Evolutionary conservation across 2,888 invertebrate genomes (phyloP), one percentile per base, ranked within the genome.

Genomic region (Protodeltote pygarga): DNA sequence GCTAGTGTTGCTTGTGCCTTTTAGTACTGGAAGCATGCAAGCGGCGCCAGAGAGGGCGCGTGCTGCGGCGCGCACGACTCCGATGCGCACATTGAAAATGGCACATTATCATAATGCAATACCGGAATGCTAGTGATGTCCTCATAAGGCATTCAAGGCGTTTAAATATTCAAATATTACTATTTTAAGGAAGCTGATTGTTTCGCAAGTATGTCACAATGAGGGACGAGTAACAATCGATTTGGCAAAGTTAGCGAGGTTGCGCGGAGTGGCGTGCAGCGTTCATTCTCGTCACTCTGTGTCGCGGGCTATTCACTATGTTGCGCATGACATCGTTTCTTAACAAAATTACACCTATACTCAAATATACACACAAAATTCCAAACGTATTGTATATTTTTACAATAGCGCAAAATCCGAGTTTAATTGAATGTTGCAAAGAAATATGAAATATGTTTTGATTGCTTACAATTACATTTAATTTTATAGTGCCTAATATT

Each of bases 81-180:
- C 78, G 83, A 84, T 82, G 83, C 79, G 81, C 83, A 77, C 77
- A 81, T 80, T 85, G 81, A 78, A 88, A 89, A 88, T 87, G 85
- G 85, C 87, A 81, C 81, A 89, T 89, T 89, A 90, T 84, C 86
- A 89, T 89, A 88, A 89, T 87, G 85, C 83, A 85, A 83, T 79
- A 83, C 81, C 73, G 86, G 84, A 87, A 88, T 88, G 81, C 74
- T 81, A 84, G 83, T 77, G 79, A 85, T 83, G 82, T 77, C 81
- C 79, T 73, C 75, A 78, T 83, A 81, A 75, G 81, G 83, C 52
- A 75, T 70, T 76, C 61, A n/a, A n/a, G n/a, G 67, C 67, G 71
- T 71, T 77, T 79, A 71, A 73, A 77, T 83, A 83, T 78, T 77
- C 73, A 77, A 80, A 78, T 80, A 79, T 69, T 65, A 73, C 71